These are phyloP conservation scores for Drosophila neotestacea DNA, from an alignment of 2,888 invertebrate genomes.

Conservation along the genomic window DNA sequence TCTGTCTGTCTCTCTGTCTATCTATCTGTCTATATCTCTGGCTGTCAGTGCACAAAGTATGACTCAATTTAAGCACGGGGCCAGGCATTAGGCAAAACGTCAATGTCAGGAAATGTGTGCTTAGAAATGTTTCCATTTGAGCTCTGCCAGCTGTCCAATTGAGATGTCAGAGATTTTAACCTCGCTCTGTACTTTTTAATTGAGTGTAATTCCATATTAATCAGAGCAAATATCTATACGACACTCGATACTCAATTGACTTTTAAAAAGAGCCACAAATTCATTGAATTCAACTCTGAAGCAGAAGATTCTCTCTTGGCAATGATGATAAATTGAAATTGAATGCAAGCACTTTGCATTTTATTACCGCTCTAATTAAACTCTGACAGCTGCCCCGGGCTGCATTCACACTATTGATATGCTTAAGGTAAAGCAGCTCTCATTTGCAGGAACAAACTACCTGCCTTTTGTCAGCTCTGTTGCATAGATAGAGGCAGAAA, in stretches of 20 bases:
- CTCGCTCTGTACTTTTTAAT: constrained; percentile 38
- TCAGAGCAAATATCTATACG: constrained; percentile 47
- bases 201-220: constrained; percentile 52
- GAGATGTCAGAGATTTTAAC: constrained; percentile 42
- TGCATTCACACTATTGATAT: constrained; percentile 36
- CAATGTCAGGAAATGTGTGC: constrained; percentile 46
- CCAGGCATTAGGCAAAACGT: constrained; percentile 51
- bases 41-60: constrained; percentile 50
- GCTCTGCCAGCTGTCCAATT: constrained; percentile 44
- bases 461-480: constrained; percentile 35
- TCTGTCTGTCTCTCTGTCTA: constrained; percentile 25
- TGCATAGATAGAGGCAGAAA: constrained; percentile 25
- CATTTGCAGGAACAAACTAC: constrained; percentile 22
- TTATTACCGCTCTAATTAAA: constrained; percentile 81
- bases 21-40: constrained; percentile 26
- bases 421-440: constrained; percentile 55
- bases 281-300: neutral
- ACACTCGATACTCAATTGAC: constrained; percentile 27
- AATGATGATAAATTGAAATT: constrained; percentile 14
- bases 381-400: constrained; percentile 36
- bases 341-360: constrained; percentile 50
- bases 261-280: constrained; percentile 42
- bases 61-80: constrained; percentile 54
- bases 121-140: constrained; percentile 25
- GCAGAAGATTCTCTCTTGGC: neutral